Base-by-base conservation (phyloP, 2,113 vertebrate genomes). In the Hypomesus transpacificus region DNA sequence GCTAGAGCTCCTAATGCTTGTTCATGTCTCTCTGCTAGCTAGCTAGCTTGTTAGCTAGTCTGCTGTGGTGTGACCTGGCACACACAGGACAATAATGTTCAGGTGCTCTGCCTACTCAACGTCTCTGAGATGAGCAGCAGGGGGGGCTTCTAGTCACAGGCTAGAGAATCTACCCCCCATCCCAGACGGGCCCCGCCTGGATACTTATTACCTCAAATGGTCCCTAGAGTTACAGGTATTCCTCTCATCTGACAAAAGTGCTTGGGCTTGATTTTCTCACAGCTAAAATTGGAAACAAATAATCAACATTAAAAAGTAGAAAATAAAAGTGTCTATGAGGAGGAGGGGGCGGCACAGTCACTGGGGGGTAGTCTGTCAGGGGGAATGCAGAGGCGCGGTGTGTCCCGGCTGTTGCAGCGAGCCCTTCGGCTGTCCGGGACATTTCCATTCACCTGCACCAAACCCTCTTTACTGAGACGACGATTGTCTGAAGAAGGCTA, bases 401-500 rank as follows among this genome's bases (percentile, higher is more conserved):
- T 62, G 50, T 31, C 58, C 54, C 31, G 62, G 73, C 56, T 34
- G 9, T 46, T 31, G 22, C 52, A 24, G 34, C 11, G 58, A n/a
- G n/a, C 46, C 62, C 57, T n/a, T 18, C 16, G 7, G 34, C 18
- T n/a, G 63, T 14, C 75, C 66, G 24, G 24, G 24, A 26, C 24
- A 26, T 26, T 26, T 26, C 24, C 77, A 61, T 78, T 79, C 70
- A 60, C 74, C 75, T 81, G 70, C n/a, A 57, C 60, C 26, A 24
- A 7, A 52, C 54, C 22, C 18, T 54, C 51, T 58, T 57, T 68
- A 24, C 76, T 54, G 51, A 52, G 54, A 73, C 20, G 1, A 69
- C 18, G 89, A 91, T 90, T 89, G 89, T 91, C 87, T 79, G 77
- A 85, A 87, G 84, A 86, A 72, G 67, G 76, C 81, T 26, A 64